Evolutionary conservation across 1,140 invertebrate genomes (phyloP), one percentile per base, ranked within the genome.

Genomic region (Papilio machaon): DNA sequence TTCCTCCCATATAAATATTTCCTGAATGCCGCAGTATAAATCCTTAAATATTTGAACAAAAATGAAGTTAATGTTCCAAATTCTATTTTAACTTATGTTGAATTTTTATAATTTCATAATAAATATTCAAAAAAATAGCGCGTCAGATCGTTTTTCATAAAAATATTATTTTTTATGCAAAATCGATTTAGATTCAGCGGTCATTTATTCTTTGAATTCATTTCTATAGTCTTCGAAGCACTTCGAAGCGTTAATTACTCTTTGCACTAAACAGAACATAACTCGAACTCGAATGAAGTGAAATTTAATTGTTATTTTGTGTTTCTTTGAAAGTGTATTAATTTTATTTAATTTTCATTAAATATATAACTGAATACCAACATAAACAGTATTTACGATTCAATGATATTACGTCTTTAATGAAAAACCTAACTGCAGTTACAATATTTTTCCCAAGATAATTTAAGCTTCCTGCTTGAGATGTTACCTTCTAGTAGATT

Each of bases 381-480:
- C 11, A 70, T 38, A 35, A 70, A 38, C 64, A 70, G 30, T 35
- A 10, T 70, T 70, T 70, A 38, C 11, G 30, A 70, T 38, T 70
- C 11, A 70, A 30, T 35, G 23, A 35, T 70, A 70, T 13, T 70
- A 35, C 23, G 23, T 70, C 64, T 13, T 38, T 35, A 70, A 70
- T 70, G 30, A 35, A 38, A 70, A 70, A 70, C 11, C 30, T 35
- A 10, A 35, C 2, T 70, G 64, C 30, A 70, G 64, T 30, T 70
- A 70, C 6, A 58, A n/a, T 58, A 70, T 70, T 70, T 81, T 73
- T 81, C 43, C 64, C 67, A 54, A 49, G 74, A 78, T 79, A 79
- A 79, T 52, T 82, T 70, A 79, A 80, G 84, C 89, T 92, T 94
- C 91, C 91, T 92, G 89, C 86, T 87, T 84, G 89, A 88, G 85